A percentile compares a stretch with the other conserved stretches of the same genome.
phyloP scores from a whole-genome alignment of 2,797 vertebrate species.

The Heteromormyrus szaboi region DNA sequence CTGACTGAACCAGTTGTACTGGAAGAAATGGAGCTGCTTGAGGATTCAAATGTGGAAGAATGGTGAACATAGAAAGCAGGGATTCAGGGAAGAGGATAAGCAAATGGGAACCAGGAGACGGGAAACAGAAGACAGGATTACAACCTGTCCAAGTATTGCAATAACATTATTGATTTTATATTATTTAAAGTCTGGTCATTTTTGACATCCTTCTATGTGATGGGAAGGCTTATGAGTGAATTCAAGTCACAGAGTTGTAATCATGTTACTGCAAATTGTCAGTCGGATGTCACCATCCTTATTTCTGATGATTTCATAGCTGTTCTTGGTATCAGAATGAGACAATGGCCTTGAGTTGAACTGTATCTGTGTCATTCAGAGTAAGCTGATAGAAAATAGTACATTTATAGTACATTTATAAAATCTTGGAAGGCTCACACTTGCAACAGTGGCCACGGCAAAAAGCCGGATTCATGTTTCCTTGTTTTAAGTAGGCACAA shows the following conservation, averaged over 20 bases:
- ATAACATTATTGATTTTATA: neutral
- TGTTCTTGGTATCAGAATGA: neutral
- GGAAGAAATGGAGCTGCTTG: neutral
- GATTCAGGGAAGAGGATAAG: neutral
- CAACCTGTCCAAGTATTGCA: neutral
- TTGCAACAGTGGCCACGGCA: neutral
- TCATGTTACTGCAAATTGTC: neutral
- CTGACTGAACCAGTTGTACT: neutral
- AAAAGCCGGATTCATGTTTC: neutral
- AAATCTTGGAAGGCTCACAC: neutral
- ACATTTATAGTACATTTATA: neutral
- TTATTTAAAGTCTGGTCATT: neutral
- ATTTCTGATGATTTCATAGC: conserved; percentile 5
- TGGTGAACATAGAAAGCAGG: neutral
- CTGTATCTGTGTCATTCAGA: neutral
- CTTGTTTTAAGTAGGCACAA: neutral
- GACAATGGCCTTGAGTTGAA: conserved; percentile 4
- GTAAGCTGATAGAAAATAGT: neutral
- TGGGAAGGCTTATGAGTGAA: neutral
- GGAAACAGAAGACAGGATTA: neutral
- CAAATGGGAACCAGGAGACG: neutral
- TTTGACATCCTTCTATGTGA: neutral
- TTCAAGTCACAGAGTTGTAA: neutral
- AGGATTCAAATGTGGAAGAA: neutral
- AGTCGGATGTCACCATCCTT: neutral